These are phyloP conservation scores for Andrena chrysosceles DNA, from an alignment of 2,888 invertebrate genomes.

Conservation along the genomic window DNA sequence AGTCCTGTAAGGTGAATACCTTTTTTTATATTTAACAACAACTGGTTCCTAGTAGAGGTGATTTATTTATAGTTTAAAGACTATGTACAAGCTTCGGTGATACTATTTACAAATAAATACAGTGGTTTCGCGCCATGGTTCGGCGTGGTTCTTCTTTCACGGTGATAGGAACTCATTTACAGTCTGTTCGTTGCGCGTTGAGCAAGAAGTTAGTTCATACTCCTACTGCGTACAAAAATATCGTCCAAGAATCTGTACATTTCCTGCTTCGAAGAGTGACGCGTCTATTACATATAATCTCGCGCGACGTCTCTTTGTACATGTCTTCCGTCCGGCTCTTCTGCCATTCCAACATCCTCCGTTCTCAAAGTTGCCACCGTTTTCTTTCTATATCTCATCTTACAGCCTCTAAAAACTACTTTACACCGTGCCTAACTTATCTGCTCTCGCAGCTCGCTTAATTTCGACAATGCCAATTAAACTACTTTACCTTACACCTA, in stretches of 20 bases:
- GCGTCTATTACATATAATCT: constrained; percentile 32
- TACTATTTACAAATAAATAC: constrained; percentile 83
- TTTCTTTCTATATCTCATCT: background rate
- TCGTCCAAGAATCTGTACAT: constrained; percentile 67
- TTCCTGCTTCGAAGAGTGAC: constrained; percentile 10
- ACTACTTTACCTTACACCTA: background rate
- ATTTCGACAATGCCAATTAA: background rate
- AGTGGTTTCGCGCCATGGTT: constrained; percentile 66
- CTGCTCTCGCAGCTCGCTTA: background rate
- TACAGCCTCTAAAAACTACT: constrained; percentile 3
- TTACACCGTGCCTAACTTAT: constrained; percentile 1
- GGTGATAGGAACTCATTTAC: constrained; percentile 83
- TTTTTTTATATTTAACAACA: background rate
- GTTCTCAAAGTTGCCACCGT: background rate
- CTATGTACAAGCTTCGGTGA: constrained; percentile 70
- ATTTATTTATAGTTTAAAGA: constrained; percentile 58
- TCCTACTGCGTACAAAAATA: constrained; percentile 73
- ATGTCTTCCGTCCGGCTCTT: constrained; percentile 9
- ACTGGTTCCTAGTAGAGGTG: background rate
- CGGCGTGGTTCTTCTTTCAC: constrained; percentile 65
- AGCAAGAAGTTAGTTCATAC: constrained; percentile 69
- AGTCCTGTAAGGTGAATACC: background rate
- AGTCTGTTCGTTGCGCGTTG: constrained; percentile 83
- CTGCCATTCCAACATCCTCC: background rate
- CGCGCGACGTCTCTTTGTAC: constrained; percentile 43